Percentiles rank a stretch among this genome's conserved stretches.
phyloP scores from a whole-genome alignment of 2,797 vertebrate species.

The Myotis planiceps region DNA sequence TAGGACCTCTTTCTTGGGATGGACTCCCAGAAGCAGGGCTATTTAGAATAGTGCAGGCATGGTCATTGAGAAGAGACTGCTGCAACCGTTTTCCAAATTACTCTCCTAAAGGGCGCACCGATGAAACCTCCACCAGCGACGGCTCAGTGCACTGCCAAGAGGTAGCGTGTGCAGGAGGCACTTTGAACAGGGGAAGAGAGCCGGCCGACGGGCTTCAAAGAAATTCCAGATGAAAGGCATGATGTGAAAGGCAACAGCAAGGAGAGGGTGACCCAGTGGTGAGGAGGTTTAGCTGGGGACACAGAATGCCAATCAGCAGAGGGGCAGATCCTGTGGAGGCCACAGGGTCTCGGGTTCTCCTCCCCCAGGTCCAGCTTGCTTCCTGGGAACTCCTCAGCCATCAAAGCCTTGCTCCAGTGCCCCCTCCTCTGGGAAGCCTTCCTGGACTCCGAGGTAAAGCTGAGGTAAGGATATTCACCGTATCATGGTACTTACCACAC shows the following conservation, averaged over 20 bases:
- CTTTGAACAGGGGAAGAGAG: conserved; percentile 25
- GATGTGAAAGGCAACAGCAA: not conserved
- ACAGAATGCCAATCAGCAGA: not conserved
- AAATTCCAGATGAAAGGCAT: not conserved
- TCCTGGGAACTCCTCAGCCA: not conserved
- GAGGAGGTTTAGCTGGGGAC: not conserved
- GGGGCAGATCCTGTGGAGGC: fast-evolving
- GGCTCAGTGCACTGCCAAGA: not conserved
- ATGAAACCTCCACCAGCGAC: not conserved
- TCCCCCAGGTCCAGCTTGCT: fast-evolving
- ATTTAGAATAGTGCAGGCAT: not conserved
- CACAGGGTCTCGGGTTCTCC: not conserved
- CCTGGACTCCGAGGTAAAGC: not conserved
- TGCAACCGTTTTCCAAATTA: not conserved
- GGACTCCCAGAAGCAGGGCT: not conserved
- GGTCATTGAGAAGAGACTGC: not conserved
- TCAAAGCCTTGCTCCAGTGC: not conserved
- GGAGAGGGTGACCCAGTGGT: not conserved
- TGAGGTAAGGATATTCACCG: not conserved
- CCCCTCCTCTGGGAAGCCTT: not conserved
- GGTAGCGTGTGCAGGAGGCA: not conserved
- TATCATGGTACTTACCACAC: fast-evolving
- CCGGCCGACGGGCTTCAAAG: not conserved
- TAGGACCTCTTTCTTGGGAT: not conserved
- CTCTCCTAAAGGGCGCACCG: not conserved